A percentile compares a stretch with the other conserved stretches of the same genome.
Evolutionary conservation across 1,140 invertebrate genomes (phyloP).

Genomic region (Luehdorfia chinensis): DNA sequence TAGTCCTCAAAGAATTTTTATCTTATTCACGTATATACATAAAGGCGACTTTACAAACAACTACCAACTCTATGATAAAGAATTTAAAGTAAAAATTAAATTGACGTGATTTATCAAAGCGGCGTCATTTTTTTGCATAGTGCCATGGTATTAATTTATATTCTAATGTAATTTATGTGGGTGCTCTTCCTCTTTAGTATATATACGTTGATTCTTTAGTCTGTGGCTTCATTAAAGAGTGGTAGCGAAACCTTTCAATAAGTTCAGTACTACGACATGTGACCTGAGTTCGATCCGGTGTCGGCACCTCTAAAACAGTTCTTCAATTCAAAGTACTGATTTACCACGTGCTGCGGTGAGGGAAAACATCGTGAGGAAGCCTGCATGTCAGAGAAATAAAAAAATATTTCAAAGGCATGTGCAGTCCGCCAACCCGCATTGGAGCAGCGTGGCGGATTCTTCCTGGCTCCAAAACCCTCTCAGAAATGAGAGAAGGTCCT

Average conservation of each 20-base stretch:
- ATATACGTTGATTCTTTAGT: constrained; percentile 45
- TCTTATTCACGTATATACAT: constrained; percentile 14
- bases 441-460: too few species aligned
- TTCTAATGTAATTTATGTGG: constrained; percentile 73
- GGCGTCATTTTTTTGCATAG: constrained; percentile 45
- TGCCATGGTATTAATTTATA: constrained; percentile 68
- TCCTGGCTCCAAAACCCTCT: too few species aligned
- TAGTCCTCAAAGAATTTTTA: constrained; percentile 5
- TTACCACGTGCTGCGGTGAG: too few species aligned
- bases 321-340: too few species aligned
- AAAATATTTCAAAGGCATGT: too few species aligned
- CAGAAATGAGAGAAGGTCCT: too few species aligned
- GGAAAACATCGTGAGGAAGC: too few species aligned
- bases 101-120: constrained; percentile 19
- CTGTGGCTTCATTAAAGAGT: constrained; percentile 3
- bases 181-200: constrained; percentile 41
- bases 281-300: too few species aligned
- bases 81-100: constrained; percentile 15
- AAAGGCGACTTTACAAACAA: constrained; percentile 3
- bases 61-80: constrained; percentile 7
- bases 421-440: too few species aligned
- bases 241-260: background rate
- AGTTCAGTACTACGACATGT: too few species aligned
- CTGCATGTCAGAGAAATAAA: too few species aligned
- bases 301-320: too few species aligned